These are phyloP conservation scores for Poeciliopsis turrubarensis DNA, from an alignment of 2,113 vertebrate species.

Conservation along the genomic window DNA sequence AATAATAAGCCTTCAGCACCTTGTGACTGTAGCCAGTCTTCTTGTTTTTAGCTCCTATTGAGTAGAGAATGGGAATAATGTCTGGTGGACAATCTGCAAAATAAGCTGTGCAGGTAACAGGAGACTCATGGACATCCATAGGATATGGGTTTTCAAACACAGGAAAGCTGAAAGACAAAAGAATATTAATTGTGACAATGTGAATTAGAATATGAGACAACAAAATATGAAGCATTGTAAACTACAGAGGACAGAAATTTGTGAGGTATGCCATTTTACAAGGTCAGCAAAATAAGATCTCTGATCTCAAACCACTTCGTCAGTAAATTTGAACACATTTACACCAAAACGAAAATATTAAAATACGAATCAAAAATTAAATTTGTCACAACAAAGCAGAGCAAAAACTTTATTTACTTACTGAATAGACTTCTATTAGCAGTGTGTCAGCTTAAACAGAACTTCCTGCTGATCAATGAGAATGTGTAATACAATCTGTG, in stretches of 20 bases:
- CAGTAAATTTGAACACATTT: neutral
- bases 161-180: constrained; percentile 85
- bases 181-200: neutral
- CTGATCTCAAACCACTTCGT: neutral
- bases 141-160: constrained; percentile 99
- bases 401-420: neutral
- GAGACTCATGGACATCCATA: constrained; percentile 98
- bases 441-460: constrained; percentile 8
- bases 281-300: neutral
- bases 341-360: neutral
- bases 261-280: too few relatives aligned
- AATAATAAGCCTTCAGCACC: constrained; percentile 75
- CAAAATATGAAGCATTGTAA: neutral
- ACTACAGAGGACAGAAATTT: too few relatives aligned
- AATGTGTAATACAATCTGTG: constrained; percentile 17
- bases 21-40: constrained; percentile 97
- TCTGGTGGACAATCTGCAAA: constrained; percentile 97
- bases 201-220: neutral
- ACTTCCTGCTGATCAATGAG: constrained; percentile 26
- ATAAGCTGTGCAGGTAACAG: constrained; percentile 97
- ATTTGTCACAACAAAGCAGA: neutral
- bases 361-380: neutral
- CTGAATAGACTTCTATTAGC: too few relatives aligned
- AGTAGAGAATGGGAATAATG: constrained; percentile 96
- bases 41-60: constrained; percentile 97